Evolutionary conservation across 2,797 vertebrate species (phyloP).

Genomic region (Oryzias dopingdopingensis): DNA sequence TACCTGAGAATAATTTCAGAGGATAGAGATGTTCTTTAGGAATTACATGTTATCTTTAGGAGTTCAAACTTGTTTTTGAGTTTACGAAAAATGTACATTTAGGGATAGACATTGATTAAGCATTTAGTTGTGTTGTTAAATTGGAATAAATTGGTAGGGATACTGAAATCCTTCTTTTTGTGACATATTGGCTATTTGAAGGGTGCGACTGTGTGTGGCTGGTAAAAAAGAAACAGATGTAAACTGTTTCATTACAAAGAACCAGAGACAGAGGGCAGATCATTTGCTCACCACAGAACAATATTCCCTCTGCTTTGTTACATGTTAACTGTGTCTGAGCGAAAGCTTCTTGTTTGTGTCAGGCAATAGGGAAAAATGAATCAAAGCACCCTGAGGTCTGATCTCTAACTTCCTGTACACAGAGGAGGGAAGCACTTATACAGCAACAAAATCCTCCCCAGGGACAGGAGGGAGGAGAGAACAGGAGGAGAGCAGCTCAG

Average conservation of each 20-base stretch:
- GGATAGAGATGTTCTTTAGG: too few relatives aligned
- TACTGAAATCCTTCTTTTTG: too few relatives aligned
- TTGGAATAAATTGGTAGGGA: too few relatives aligned
- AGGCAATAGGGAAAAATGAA: conserved; percentile 42
- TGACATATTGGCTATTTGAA: too few relatives aligned
- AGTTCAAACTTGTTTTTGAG: too few relatives aligned
- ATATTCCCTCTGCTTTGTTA: conserved; percentile 43
- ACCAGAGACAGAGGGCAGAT: conserved; percentile 2
- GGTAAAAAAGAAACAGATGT: conserved; percentile 23
- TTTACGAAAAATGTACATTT: too few relatives aligned
- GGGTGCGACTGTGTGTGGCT: conserved; percentile 8
- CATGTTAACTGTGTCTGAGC: conserved; percentile 16
- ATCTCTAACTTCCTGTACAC: conserved; percentile 45
- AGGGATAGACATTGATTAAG: too few relatives aligned
- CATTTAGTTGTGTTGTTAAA: too few relatives aligned
- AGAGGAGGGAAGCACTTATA: conserved; percentile 58
- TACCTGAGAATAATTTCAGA: too few relatives aligned
- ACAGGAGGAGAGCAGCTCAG: conserved; percentile 42
- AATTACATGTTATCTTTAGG: too few relatives aligned
- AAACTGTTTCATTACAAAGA: conserved; percentile 34
- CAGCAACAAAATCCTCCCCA: conserved; percentile 69
- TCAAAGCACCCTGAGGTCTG: conserved; percentile 55
- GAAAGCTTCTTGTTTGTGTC: conserved; percentile 48
- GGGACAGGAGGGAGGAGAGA: conserved; percentile 47
- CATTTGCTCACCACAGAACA: conserved; percentile 9